Evolutionary conservation across 2,888 invertebrate genomes (phyloP), one percentile per base, ranked within the genome.

Genomic region (Lepeophtheirus nordmannii): DNA sequence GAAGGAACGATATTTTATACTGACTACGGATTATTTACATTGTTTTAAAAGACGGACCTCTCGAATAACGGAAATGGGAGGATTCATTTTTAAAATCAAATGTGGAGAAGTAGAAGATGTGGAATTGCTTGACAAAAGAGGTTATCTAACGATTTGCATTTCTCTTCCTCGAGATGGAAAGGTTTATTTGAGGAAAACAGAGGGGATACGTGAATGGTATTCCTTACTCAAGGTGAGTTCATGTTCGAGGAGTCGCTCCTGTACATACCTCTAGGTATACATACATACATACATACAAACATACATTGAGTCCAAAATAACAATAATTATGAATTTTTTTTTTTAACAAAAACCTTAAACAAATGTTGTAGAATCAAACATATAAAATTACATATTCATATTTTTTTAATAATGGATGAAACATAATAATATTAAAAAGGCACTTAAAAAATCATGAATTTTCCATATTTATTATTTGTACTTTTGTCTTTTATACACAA

Each of bases 1-100:
- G 71, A 71, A 71, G 63, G 71, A 71, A 64, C 67, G 71, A 11
- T 71, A 69, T 67, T 71, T 71, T 64, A 69, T 71, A 10, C 68
- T 71, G 22, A 71, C 71, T 1, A 65, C 67, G 46, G 71, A 71
- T 65, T 71, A 71, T 68, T 68, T 71, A 30, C 70, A 70, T 9
- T 71, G 71, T 67, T 71, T 71, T 67, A 68, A 70, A 58, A 69
- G 69, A 58, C 69, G 70, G 12, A 68, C 70, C 62, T 70, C 70
- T 65, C 69, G 70, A 39, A 70, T 69, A 39, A 71, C 71, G 10
- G 71, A 71, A 39, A 71, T 71, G 71, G 71, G 71, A 23, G 69
- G 69, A 30, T 71, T 71, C 64, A 71, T 71, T 17, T 71, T 71
- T 62, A 71, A 71, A 69, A 70, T 71, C 60, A 53, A 30, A 14